A percentile compares a stretch with the other conserved stretches of the same genome.
Conservation (phyloP, 2,113 vertebrate species). For the Calonectris borealis region DNA sequence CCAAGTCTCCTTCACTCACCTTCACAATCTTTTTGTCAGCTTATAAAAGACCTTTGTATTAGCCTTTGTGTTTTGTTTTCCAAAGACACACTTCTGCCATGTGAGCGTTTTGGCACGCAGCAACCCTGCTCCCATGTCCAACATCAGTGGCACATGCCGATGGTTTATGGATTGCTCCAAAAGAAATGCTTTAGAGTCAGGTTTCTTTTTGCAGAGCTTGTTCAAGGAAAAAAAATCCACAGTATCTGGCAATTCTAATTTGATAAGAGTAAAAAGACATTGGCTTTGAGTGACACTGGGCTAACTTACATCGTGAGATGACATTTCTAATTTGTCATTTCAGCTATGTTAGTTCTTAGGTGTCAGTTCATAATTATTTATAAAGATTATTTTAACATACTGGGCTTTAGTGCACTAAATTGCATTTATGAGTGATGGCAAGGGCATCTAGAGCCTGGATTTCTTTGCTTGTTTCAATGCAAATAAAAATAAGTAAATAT, state of each 20-base stretch:
- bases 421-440: neutral
- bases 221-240: neutral
- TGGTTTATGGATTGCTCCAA: neutral
- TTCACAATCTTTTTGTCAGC: neutral
- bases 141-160: neutral
- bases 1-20: neutral
- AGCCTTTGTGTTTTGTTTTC: neutral
- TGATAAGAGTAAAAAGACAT: neutral
- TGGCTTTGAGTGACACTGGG: neutral
- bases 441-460: neutral
- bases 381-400: neutral
- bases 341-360: neutral
- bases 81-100: neutral
- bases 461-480: neutral
- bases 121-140: neutral
- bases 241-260: neutral
- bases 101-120: neutral
- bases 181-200: neutral
- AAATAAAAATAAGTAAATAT: neutral
- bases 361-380: neutral
- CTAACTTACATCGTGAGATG: neutral
- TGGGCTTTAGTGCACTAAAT: neutral
- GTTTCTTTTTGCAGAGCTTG: neutral
- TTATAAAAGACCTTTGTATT: neutral
- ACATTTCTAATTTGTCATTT: constrained; percentile 1